phyloP scores from a whole-genome alignment of 23 tunicate genomes.

The Trididemnum miniatum region DNA sequence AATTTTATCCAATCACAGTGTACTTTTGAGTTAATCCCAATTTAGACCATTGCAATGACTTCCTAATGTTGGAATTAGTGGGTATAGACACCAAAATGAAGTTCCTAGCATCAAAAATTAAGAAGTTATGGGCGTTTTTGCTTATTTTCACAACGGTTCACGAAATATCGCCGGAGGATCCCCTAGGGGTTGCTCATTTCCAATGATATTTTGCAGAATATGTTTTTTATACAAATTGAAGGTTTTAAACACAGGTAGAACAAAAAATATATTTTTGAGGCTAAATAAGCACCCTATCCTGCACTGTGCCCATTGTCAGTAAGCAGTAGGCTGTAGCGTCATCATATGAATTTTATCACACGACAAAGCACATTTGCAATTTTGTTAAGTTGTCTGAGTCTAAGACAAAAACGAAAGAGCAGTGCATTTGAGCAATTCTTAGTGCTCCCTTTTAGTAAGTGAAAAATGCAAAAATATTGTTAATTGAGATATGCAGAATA shows the following conservation, averaged over 20 bases:
- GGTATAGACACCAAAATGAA: background rate
- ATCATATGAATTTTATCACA: no score
- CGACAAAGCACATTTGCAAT: no score
- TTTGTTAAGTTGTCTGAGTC: no score
- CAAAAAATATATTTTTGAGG: background rate
- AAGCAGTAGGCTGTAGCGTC: no score
- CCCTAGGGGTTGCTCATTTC: background rate
- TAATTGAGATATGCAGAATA: no score
- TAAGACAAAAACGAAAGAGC: no score
- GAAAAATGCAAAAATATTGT: no score
- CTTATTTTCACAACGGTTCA: slow-evolving; percentile 1
- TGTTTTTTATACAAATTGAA: background rate
- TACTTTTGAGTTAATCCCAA: background rate
- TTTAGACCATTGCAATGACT: background rate
- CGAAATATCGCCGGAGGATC: background rate
- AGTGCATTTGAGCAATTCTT: no score
- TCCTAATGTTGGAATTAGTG: background rate
- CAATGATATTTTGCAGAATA: background rate
- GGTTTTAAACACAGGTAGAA: background rate
- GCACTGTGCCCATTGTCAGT: background rate
- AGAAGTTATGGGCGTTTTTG: background rate
- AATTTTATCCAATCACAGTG: background rate
- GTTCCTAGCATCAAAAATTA: background rate
- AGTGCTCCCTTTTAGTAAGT: no score
- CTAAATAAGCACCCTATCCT: background rate